Conservation (phyloP, 2,888 invertebrate species). For the Ophion ventricosus region DNA sequence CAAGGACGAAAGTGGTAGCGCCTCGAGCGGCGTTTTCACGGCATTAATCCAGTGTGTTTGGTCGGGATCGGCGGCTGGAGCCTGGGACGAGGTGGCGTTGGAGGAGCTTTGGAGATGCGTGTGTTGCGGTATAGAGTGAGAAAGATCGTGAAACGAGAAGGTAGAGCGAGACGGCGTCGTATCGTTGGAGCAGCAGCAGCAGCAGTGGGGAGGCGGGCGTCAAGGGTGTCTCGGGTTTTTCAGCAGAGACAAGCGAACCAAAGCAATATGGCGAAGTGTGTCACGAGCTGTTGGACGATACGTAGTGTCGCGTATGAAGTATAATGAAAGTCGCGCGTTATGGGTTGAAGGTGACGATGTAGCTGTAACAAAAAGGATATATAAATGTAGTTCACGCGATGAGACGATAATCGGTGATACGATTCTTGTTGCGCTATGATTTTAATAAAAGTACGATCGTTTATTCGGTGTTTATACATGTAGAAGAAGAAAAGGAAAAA, state of each 20-base stretch:
- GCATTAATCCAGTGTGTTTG: neutral
- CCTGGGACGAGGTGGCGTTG: conserved; percentile 6
- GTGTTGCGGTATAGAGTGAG: neutral
- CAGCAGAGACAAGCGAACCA: conserved; percentile 70
- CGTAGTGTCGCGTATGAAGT: conserved; percentile 70
- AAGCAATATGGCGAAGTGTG: conserved; percentile 88
- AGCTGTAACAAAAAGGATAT: conserved; percentile 54
- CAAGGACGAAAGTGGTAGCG: conserved; percentile 27
- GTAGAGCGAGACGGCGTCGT: neutral
- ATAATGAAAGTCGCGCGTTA: conserved; percentile 75
- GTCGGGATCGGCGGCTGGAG: no score
- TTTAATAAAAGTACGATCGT: conserved; percentile 32
- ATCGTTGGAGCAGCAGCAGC: neutral
- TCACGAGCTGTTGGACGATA: conserved; percentile 84
- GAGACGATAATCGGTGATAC: conserved; percentile 58
- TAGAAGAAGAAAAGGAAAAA: conserved; percentile 1
- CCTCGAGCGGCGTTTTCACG: conserved; percentile 17
- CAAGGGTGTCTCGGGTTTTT: conserved; percentile 43
- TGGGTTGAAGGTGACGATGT: conserved; percentile 77
- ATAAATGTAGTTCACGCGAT: neutral
- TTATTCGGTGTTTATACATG: conserved; percentile 31
- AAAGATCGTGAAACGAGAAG: neutral
- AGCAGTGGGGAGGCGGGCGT: neutral
- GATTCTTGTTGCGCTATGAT: conserved; percentile 65
- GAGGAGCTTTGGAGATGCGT: neutral